Evolutionary conservation across 1,140 invertebrate species (phyloP).

Genomic region (Aphis craccivora): DNA sequence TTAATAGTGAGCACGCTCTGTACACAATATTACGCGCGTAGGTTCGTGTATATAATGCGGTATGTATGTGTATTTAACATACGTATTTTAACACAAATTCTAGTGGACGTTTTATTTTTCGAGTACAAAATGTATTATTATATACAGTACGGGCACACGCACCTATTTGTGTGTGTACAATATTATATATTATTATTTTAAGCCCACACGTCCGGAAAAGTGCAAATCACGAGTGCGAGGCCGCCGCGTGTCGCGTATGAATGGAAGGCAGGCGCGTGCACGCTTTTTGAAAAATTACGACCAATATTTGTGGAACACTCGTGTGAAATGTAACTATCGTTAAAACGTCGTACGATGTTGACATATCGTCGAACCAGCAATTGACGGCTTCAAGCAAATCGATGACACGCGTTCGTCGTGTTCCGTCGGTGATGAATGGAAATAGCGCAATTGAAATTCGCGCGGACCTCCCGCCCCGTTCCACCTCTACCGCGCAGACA

Average conservation of each 20-base stretch:
- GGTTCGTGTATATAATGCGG: background rate
- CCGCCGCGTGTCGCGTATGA: no score
- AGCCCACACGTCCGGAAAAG: background rate
- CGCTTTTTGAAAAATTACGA: background rate
- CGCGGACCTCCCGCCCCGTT: no score
- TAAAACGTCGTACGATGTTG: background rate
- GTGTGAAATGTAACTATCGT: background rate
- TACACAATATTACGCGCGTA: slow-evolving; percentile 1
- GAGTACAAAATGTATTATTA: background rate
- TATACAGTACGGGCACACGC: background rate
- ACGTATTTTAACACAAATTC: background rate
- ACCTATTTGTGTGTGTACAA: background rate
- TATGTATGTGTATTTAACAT: background rate
- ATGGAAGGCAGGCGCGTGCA: background rate
- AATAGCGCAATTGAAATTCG: background rate
- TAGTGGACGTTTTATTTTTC: slow-evolving; percentile 2
- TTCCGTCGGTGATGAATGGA: background rate
- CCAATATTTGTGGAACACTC: slow-evolving; percentile 9
- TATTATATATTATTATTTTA: slow-evolving; percentile 19
- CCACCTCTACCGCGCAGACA: no score
- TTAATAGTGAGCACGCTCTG: slow-evolving; percentile 3
- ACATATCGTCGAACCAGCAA: background rate
- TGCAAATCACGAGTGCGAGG: slow-evolving; percentile 9
- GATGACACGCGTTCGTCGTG: slow-evolving; percentile 9
- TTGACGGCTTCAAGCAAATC: background rate